A percentile compares a stretch with the other conserved stretches of the same genome.
Conservation (phyloP, 2,113 vertebrate species). For the Eonycteris spelaea region DNA sequence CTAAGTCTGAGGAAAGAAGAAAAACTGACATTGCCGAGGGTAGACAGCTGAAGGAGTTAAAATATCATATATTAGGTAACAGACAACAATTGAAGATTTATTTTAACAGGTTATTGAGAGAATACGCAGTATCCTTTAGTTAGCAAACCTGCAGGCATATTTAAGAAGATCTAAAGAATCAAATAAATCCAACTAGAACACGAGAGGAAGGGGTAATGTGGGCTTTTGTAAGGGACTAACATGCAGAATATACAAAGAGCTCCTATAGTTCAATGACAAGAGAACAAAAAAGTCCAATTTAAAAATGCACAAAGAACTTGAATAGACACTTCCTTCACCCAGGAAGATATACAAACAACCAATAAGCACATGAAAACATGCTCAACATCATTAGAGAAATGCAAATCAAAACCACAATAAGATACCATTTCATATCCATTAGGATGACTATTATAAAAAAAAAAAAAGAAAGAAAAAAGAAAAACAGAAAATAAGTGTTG, state of each 20-base stretch:
- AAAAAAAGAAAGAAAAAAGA: no score
- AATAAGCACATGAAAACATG: no score
- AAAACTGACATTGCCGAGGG: neutral
- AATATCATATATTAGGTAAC: neutral
- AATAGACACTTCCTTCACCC: no score
- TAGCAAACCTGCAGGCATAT: no score
- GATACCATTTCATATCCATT: neutral
- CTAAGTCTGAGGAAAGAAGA: neutral
- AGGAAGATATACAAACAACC: no score
- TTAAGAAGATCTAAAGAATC: no score
- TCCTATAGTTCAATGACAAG: no score
- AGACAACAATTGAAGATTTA: neutral
- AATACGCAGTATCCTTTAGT: no score
- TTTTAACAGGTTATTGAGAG: neutral
- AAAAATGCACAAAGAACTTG: no score
- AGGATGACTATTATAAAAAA: neutral
- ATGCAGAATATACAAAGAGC: neutral
- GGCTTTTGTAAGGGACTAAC: neutral
- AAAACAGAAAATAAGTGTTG: neutral
- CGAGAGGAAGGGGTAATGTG: no score
- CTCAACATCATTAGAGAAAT: neutral
- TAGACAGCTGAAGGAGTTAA: neutral
- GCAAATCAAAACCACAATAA: neutral
- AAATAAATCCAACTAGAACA: no score
- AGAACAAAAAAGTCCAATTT: no score